Evolutionary conservation across 2,888 invertebrate species (phyloP), one percentile per base, ranked within the genome.

Genomic region (Drosophila crucigera): DNA sequence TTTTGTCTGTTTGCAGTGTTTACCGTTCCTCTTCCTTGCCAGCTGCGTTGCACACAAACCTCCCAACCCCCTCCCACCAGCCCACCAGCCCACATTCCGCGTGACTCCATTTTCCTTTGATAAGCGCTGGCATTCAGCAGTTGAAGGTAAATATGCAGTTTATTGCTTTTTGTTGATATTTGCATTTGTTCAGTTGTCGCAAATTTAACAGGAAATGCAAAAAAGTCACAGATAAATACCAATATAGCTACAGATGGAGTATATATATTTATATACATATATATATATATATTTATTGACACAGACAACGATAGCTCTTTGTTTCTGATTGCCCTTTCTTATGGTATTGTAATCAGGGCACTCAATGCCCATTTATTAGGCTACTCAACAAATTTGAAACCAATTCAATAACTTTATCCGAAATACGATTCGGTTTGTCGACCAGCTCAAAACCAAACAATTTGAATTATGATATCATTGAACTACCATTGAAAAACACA

Each of bases 111-210:
- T 56, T 14, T 52, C 16, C 19, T 66, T 54, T 68, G 71, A 65
- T 80, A 75, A 75, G 59, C 30, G 59, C 43, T 63, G 71, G 81
- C 82, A 73, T 77, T 81, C 68, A 66, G 63, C 69, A 62, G 70
- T 43, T 28, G 53, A 61, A 58, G 70, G 82, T 64, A 80, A 80
- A 80, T 62, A 81, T 33, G 25, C 56, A 31, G 73, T 81, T 77
- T 81, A 79, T 77, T 80, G 76, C 76, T 62, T 66, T 73, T 54
- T 64, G 39, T 59, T 37, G 37, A 61, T 73, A 59, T 72, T 68
- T 76, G 39, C 80, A 56, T 78, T 78, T 78, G 72, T 65, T 68
- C 16, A 33, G 22, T 35, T 35, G 54, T 67, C 62, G 69, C 69
- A 58, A 67, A 73, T 65, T 68, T 55, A 73, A 77, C 77, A 76